A percentile compares a stretch with the other conserved stretches of the same genome.
These are phyloP conservation scores for Potamilus streckersoni DNA, from an alignment of 1,140 invertebrate species.

Conservation along the genomic window DNA sequence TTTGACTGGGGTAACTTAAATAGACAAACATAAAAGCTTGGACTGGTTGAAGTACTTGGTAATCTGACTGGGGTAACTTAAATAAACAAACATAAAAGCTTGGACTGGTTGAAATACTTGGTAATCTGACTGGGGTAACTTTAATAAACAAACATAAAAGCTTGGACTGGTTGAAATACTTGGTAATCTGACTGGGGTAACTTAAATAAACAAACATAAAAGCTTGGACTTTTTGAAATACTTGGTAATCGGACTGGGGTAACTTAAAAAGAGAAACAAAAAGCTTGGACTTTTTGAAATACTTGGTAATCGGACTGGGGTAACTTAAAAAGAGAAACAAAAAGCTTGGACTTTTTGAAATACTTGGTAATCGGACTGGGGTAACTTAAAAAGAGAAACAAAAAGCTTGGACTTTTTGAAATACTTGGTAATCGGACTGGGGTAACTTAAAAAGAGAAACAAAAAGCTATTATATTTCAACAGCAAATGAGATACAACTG, in stretches of 20 bases:
- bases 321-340: too few relatives aligned
- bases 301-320: conserved; percentile 2
- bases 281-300: conserved; percentile 17
- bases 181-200: background rate
- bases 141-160: too few relatives aligned
- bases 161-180: conserved; percentile 19
- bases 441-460: too few relatives aligned
- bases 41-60: conserved; percentile 19
- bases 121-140: background rate
- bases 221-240: conserved; percentile 18
- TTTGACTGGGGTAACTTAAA: too few relatives aligned
- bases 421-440: conserved; percentile 6
- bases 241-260: background rate
- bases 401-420: conserved; percentile 14
- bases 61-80: background rate
- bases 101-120: conserved; percentile 19
- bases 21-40: background rate
- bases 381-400: too few relatives aligned
- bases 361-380: conserved; percentile 1
- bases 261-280: too few relatives aligned
- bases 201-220: too few relatives aligned
- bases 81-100: background rate
- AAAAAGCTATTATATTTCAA: too few relatives aligned
- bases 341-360: conserved; percentile 17
- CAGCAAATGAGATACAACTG: too few relatives aligned